Evolutionary conservation across 2,888 invertebrate species (phyloP), one percentile per base, ranked within the genome.

Genomic region (Eumacrocentrus americanus): DNA sequence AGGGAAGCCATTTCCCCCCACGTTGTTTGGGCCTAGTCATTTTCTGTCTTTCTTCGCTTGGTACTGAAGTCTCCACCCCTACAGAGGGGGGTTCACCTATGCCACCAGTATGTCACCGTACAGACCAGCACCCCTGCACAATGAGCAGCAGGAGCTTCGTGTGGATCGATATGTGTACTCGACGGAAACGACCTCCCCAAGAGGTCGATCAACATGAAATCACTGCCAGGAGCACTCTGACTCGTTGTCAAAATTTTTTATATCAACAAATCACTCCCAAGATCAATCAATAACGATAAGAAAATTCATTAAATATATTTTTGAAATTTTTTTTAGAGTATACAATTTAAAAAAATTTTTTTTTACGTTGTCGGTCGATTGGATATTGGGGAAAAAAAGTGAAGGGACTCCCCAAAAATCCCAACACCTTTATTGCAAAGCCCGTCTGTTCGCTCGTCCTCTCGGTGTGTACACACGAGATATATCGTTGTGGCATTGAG

Each of bases 81-180:
- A 51, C 16, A 37, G 23, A 16, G 53, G 67, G 68, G 67, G 64
- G 63, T 42, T 53, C 48, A 60, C 71, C 65, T 64, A 64, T 67
- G 74, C 74, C 74, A 77, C 77, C 80, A 78, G 80, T 78, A 77
- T 79, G 80, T 80, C 79, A 79, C 76, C 73, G 67, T 75, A 73
- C 78, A 75, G 76, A 72, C 77, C 78, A 77, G 77, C 79, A 73
- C 77, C 77, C 77, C 72, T 67, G 63, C 57, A 80, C 79, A 80
- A 80, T 80, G 68, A 69, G 61, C 56, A 52, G 18, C 40, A 22
- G 44, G 34, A 52, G 51, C 55, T 47, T 51, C n/a, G 40, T 23
- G 29, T 63, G 75, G 77, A 78, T 79, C 78, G 78, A 80, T 79
- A 80, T 76, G 73, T 68, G 74, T 77, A 78, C 76, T 78, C 76